Base-by-base conservation (phyloP, 2,113 vertebrate species). In the Nibea albiflora region DNA sequence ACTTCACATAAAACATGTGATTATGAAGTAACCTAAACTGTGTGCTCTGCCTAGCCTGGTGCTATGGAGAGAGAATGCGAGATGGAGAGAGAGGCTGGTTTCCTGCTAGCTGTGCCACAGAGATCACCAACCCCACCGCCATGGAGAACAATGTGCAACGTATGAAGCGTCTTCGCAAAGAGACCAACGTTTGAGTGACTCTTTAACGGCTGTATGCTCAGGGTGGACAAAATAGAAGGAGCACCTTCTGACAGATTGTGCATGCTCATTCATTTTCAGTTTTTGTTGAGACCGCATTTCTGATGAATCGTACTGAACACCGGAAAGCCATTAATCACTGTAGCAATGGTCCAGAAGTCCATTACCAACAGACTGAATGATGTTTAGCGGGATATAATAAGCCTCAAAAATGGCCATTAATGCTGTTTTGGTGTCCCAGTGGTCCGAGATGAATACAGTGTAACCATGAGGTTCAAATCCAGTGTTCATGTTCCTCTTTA, bases 31-130 rank as follows among this genome's bases (percentile, higher is more conserved):
- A 53, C 4, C 9, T 60, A 10, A 47, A 9, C 14, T 1, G 11
- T 71, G 0, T 78, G 58, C 35, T 88, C 53, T 20, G 61, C 5
- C 24, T 9, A 94, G 93, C 47, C 2, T 98, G 97, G 97, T 94
- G 92, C 57, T 94, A 95, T 0, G 98, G 97, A 0, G 98, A 98
- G 88, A 86, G 98, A 22, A 96, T 99, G 68, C 87, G 97, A 1
- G 98, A 99, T 0, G 97, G 97, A 0, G 95, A 96, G 63, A 88
- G 52, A 0, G 98, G 98, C 80, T 99, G 98, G 98, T 99, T 99
- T 73, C 98, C 98, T 0, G 93, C 95, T 28, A 79, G 81, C 77
- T 96, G 96, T 1, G 96, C 96, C 31, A 95, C 88, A 15, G 89
- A 89, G 85, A 99, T 99, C 94, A 99, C 97, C 4, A 95, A 94